Conservation (phyloP, 2,113 vertebrate genomes). For the Mellivora capensis region DNA sequence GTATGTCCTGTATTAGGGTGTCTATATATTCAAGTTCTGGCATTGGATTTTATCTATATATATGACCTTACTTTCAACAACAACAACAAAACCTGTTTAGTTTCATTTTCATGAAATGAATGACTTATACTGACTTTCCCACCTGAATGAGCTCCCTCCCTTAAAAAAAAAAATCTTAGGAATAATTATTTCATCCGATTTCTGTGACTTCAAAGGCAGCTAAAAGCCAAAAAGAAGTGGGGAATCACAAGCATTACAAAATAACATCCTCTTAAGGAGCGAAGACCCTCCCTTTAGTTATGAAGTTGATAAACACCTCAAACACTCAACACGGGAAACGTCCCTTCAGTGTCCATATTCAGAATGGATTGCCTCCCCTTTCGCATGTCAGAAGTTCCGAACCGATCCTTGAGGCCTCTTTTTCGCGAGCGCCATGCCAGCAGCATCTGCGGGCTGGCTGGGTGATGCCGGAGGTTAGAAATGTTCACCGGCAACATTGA, state of each 20-base stretch:
- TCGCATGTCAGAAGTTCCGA: slow-evolving; percentile 36
- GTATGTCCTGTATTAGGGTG: background rate
- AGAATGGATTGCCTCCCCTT: background rate
- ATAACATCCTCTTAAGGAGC: background rate
- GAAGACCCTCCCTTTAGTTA: background rate
- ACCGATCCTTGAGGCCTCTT: background rate
- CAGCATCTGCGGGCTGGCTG: background rate
- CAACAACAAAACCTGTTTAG: background rate
- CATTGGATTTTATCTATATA: background rate
- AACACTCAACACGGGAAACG: background rate
- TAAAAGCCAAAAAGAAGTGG: background rate
- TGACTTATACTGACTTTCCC: background rate
- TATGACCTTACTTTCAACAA: background rate
- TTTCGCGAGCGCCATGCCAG: background rate
- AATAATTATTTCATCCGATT: background rate
- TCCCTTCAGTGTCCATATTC: background rate
- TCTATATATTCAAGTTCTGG: background rate
- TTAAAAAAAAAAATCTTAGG: background rate
- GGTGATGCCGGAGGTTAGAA: slow-evolving; percentile 31
- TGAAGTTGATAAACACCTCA: slow-evolving; percentile 30
- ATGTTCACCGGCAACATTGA: slow-evolving; percentile 28
- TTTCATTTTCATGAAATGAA: slow-evolving; percentile 27
- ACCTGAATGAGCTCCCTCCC: background rate
- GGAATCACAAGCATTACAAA: background rate
- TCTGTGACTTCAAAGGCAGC: background rate